Percentiles rank a stretch among this genome's conserved stretches.
These are phyloP conservation scores for Sciurus niger DNA, from an alignment of 2,113 vertebrate genomes.

Conservation along the genomic window DNA sequence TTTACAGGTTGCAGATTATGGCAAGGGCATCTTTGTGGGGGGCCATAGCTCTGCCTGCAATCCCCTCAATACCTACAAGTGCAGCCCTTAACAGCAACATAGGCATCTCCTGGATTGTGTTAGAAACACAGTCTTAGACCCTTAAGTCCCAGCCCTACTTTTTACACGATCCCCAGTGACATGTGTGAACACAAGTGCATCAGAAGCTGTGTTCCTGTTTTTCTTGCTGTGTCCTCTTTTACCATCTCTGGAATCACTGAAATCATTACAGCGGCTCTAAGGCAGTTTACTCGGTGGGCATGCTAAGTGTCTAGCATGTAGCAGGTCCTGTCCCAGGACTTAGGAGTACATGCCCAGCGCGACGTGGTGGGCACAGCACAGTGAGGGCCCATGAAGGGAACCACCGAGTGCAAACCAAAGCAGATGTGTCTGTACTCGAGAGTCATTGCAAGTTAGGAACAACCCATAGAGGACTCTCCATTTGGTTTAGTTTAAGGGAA, in stretches of 20 bases:
- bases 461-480: neutral
- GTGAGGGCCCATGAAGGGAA: fast-evolving
- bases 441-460: neutral
- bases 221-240: neutral
- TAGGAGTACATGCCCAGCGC: neutral
- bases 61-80: no score
- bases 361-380: no score
- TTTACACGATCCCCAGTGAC: no score
- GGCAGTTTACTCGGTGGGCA: neutral
- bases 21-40: neutral
- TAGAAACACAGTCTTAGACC: neutral
- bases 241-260: neutral
- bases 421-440: neutral
- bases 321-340: neutral
- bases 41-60: neutral
- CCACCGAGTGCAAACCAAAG: neutral
- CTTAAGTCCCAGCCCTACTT: neutral
- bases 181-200: fast-evolving
- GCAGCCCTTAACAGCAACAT: neutral
- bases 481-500: constrained; percentile 19
- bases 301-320: fast-evolving
- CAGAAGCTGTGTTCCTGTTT: neutral
- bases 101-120: neutral
- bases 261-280: neutral
- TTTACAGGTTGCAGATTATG: neutral